Conservation (phyloP, 2,797 vertebrate species). For the Galagoides demidoff region DNA sequence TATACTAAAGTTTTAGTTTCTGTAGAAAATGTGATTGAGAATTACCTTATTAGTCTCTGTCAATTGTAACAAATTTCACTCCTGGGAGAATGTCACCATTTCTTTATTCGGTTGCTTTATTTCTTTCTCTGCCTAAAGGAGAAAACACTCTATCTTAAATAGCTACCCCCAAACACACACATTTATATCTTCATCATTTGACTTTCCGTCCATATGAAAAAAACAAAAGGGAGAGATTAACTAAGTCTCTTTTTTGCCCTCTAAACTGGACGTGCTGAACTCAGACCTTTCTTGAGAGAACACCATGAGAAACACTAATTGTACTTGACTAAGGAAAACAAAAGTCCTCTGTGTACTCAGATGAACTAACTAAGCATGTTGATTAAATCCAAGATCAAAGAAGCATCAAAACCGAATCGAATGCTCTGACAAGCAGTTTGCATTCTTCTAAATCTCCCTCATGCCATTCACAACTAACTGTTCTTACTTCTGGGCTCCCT, state of each 20-base stretch:
- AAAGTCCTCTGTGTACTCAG: conserved; percentile 52
- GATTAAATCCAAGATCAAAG: conserved; percentile 75
- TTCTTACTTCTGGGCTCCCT: not conserved
- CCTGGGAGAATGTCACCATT: not conserved
- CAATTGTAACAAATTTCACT: not conserved
- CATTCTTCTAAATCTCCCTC: conserved; percentile 28
- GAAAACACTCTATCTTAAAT: not conserved
- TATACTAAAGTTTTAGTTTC: not conserved
- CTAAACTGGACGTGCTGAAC: not conserved
- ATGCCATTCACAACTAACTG: conserved; percentile 19
- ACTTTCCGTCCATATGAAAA: not conserved
- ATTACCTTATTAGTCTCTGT: not conserved
- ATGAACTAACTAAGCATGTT: conserved; percentile 73
- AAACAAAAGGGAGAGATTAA: conserved; percentile 43
- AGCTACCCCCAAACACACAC: not conserved
- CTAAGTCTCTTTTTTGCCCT: not conserved
- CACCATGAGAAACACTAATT: conserved; percentile 64
- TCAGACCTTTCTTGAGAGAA: conserved; percentile 23
- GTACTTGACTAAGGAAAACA: conserved; percentile 35
- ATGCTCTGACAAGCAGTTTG: conserved; percentile 61
- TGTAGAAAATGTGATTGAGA: not conserved
- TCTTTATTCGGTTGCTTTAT: not conserved
- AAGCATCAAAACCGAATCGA: conserved; percentile 76
- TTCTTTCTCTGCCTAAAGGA: not conserved
- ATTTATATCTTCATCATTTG: not conserved